These are phyloP conservation scores for Bombus huntii DNA, from an alignment of 1,140 invertebrate genomes.

Conservation along the genomic window DNA sequence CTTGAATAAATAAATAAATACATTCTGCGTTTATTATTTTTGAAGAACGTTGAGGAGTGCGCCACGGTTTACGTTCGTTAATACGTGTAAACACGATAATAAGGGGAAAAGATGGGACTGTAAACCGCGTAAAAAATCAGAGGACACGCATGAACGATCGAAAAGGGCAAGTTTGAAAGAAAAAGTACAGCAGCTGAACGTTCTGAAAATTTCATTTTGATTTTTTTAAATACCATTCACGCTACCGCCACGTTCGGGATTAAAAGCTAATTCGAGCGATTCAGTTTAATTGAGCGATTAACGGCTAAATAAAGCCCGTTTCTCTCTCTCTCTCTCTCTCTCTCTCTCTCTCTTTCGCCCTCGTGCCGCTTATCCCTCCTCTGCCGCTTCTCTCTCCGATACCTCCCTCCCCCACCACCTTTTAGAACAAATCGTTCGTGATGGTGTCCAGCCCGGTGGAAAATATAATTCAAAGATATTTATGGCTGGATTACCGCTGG, in stretches of 20 bases:
- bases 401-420: conserved; percentile 29
- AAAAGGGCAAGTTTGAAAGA: not conserved
- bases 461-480: conserved; percentile 82
- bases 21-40: conserved; percentile 15
- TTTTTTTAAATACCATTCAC: conserved; percentile 59
- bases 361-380: not conserved
- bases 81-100: not conserved
- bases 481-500: conserved; percentile 80
- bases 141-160: not conserved
- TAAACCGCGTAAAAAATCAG: conserved; percentile 29
- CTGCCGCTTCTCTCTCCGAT: conserved; percentile 15
- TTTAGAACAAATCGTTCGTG: conserved; percentile 76
- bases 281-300: conserved; percentile 83
- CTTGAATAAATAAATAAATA: not conserved
- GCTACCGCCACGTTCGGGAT: conserved; percentile 62
- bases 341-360: not conserved
- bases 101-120: not conserved
- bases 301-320: conserved; percentile 78
- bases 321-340: conserved; percentile 15
- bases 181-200: not conserved
- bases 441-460: conserved; percentile 74
- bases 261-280: conserved; percentile 80
- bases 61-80: not conserved
- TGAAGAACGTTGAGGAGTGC: not conserved
- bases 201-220: conserved; percentile 63